phyloP scores from a whole-genome alignment of 2,797 vertebrate genomes.

The Florisuga fusca region DNA sequence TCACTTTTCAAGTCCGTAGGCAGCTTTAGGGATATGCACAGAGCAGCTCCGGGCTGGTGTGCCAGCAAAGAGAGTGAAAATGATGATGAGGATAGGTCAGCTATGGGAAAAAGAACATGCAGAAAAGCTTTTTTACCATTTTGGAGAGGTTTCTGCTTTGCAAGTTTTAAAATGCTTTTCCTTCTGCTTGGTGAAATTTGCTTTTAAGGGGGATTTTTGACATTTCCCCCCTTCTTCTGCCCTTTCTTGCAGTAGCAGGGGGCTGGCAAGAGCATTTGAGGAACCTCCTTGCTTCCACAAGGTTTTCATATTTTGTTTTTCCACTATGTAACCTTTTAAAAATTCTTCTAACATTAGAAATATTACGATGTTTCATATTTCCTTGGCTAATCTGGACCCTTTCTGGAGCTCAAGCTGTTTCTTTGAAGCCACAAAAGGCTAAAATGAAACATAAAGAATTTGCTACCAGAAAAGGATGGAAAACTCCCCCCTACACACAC shows the following conservation, averaged over 20 bases:
- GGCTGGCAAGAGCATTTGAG: conserved; percentile 38
- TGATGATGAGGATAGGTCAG: background rate
- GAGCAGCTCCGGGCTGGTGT: background rate
- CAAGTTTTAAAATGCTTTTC: conserved; percentile 16
- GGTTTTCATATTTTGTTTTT: conserved; percentile 55
- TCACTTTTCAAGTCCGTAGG: background rate
- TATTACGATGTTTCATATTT: conserved; percentile 55
- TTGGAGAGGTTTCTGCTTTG: background rate
- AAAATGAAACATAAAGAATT: conserved; percentile 44
- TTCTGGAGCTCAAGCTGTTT: conserved; percentile 30
- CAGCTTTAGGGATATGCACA: background rate
- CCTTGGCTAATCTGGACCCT: conserved; percentile 24
- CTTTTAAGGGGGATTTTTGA: conserved; percentile 20
- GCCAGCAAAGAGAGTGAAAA: background rate
- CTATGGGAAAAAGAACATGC: background rate
- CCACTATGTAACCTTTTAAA: conserved; percentile 59
- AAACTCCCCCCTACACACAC: background rate
- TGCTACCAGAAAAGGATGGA: conserved; percentile 35
- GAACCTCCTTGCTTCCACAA: conserved; percentile 45
- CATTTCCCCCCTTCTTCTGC: background rate
- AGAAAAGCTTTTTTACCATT: background rate
- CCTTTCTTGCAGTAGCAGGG: conserved; percentile 29
- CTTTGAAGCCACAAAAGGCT: conserved; percentile 55
- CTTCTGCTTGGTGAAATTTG: conserved; percentile 33
- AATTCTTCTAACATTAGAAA: conserved; percentile 36